Base-by-base conservation (phyloP, 1,140 invertebrate species). In the Cyclina sinensis region DNA sequence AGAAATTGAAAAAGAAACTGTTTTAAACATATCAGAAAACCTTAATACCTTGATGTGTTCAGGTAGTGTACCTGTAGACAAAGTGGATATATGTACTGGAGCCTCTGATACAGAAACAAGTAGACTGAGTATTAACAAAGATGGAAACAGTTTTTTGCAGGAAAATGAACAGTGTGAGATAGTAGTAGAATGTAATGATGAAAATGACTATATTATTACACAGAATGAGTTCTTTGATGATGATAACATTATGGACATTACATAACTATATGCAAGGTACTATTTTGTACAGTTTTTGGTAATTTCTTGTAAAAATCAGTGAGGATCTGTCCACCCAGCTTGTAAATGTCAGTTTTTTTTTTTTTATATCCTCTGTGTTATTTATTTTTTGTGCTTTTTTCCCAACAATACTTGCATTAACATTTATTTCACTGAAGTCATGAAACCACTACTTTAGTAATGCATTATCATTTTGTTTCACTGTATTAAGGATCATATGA, bases 141-240 rank as follows among this genome's bases (percentile, higher is more conserved):
- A 7, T 9, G 30, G 1, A 30, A 35, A 65, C 30, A 35, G 59
- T 65, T 65, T 35, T 35, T 4, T 30, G 11, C 59, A 65, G 2
- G 16, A 27, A 30, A 21, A 35, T 65, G 59, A 65, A 4, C 5
- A 65, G 11, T 30, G 59, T 65, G 59, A 18, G 16, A 65, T 65
- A 27, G 27, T 65, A 30, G 11, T 65, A 30, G 59, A 65, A 35
- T n/a, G n/a, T 12, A 35, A 16, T 27, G 59, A 30, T 30, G 59
- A 30, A 11, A 65, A 27, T 65, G 59, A 65, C 27, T 65, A 65
- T n/a, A 65, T 65, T 65, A 65, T 65, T 30, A 65, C 59, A 65
- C 24, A 65, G 16, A 65, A 65, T 65, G 30, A 65, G 30, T 4
- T 30, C 30, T 65, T 30, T 16, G 59, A 65, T 14, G 59, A 65